Conservation (phyloP, 2,797 vertebrate genomes). For the Garrulus glandarius region DNA sequence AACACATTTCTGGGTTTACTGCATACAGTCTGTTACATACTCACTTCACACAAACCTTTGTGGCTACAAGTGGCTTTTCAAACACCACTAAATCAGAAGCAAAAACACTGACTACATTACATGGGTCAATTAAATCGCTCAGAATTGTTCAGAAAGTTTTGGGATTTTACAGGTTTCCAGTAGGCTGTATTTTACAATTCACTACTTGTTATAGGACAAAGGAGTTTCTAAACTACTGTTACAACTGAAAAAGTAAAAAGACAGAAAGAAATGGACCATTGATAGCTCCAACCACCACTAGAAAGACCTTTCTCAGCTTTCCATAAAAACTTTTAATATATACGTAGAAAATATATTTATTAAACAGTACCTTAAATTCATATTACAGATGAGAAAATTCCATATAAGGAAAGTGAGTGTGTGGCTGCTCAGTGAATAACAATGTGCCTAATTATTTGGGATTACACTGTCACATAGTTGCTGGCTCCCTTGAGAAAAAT, state of each 20-base stretch:
- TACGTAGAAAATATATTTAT: not conserved
- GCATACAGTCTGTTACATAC: too few relatives aligned
- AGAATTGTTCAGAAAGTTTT: not conserved
- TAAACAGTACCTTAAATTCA: not conserved
- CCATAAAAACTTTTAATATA: not conserved
- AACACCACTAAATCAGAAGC: not conserved
- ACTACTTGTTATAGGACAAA: not conserved
- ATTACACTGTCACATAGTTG: constrained; percentile 59
- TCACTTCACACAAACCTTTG: not conserved
- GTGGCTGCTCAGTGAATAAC: constrained; percentile 24
- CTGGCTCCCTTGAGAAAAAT: constrained; percentile 67
- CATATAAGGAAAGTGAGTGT: constrained; percentile 64
- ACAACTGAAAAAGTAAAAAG: not conserved
- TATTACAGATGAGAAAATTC: constrained; percentile 38
- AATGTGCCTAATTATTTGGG: constrained; percentile 71
- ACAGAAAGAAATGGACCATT: not conserved
- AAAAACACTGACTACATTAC: not conserved
- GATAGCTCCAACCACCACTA: not conserved
- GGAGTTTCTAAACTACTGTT: not conserved
- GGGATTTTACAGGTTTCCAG: not conserved
- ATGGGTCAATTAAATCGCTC: not conserved
- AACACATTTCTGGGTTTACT: not conserved
- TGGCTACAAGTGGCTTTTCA: not conserved
- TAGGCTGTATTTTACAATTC: not conserved
- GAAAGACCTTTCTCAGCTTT: not conserved